A percentile compares a stretch with the other conserved stretches of the same genome.
These are phyloP conservation scores for Anthopleura sola DNA, from an alignment of 64 coral and sea anemone species.

Conservation along the genomic window DNA sequence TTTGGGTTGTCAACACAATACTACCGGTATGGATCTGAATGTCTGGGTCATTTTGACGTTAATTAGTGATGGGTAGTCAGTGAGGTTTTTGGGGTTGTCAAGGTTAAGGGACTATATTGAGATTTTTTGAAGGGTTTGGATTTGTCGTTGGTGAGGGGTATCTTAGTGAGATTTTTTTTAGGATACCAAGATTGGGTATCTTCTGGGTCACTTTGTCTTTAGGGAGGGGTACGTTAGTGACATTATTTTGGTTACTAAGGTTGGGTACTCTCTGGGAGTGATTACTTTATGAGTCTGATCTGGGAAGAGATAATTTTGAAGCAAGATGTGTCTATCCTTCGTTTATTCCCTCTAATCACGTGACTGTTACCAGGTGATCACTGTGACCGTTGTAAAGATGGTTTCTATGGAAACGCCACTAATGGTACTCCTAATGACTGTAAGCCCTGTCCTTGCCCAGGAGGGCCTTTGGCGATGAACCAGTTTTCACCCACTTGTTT, in stretches of 20 bases:
- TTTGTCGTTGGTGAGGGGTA: not conserved
- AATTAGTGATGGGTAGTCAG: too few species aligned
- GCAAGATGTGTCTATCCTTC: not conserved
- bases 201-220: not conserved
- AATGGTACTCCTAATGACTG: constrained; percentile 60
- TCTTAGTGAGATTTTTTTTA: not conserved
- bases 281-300: too few species aligned
- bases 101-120: too few species aligned
- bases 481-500: constrained; percentile 71
- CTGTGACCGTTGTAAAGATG: constrained; percentile 72
- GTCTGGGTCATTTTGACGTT: not conserved
- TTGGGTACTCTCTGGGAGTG: too few species aligned
- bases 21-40: constrained; percentile 26
- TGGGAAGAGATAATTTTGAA: too few species aligned
- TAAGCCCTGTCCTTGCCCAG: constrained; percentile 68
- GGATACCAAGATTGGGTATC: too few species aligned
- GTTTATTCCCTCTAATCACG: not conserved
- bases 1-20: constrained; percentile 77
- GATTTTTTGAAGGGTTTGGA: too few species aligned
- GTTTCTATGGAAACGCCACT: constrained; percentile 89
- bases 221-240: not conserved
- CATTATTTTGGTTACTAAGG: too few species aligned
- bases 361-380: constrained; percentile 65
- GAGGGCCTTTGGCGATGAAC: constrained; percentile 35
- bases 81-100: not conserved